phyloP scores from a whole-genome alignment of 2,113 vertebrate genomes.

The Tympanuchus pallidicinctus region DNA sequence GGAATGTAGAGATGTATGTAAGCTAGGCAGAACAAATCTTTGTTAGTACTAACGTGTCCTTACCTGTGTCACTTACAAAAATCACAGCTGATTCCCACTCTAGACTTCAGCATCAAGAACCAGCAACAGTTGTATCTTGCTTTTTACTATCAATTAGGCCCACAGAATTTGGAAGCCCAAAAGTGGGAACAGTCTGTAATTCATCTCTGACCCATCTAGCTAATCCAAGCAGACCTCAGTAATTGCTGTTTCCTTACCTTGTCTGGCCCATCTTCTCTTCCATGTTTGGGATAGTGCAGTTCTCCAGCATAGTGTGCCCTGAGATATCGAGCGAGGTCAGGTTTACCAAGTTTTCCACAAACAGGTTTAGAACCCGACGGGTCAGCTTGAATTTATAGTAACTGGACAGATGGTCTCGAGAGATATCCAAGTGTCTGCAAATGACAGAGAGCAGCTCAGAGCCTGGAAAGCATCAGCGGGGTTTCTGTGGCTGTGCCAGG shows the following conservation, averaged over 20 bases:
- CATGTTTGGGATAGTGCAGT: constrained; percentile 90
- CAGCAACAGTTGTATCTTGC: neutral
- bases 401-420: constrained; percentile 88
- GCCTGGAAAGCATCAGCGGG: neutral
- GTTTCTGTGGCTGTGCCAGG: neutral
- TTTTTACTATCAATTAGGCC: neutral
- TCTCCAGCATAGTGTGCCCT: constrained; percentile 95
- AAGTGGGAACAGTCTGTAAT: neutral
- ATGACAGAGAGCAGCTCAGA: constrained; percentile 24
- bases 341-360: constrained; percentile 89
- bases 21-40: neutral
- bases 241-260: constrained; percentile 78
- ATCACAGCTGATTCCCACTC: neutral
- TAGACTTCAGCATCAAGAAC: neutral
- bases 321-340: constrained; percentile 95
- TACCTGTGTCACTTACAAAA: neutral
- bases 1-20: neutral
- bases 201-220: neutral
- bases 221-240: neutral
- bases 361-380: constrained; percentile 88
- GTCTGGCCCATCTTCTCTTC: constrained; percentile 94
- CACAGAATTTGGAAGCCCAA: neutral
- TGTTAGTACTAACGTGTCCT: neutral
- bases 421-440: constrained; percentile 93
- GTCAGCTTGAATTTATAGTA: constrained; percentile 94